Evolutionary conservation across 2,888 invertebrate species (phyloP).

Genomic region (Germaria angustata): DNA sequence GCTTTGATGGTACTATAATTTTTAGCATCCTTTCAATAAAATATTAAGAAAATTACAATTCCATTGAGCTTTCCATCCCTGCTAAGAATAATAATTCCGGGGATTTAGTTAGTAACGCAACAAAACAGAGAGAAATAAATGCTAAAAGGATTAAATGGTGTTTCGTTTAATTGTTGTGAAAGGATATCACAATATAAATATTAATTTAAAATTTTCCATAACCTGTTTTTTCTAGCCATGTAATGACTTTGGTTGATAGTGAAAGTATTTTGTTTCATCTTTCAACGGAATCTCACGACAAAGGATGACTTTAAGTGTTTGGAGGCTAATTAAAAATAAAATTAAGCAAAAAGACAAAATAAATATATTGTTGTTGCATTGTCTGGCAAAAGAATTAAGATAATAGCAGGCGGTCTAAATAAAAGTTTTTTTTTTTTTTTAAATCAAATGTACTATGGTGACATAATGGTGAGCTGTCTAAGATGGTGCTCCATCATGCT

Average conservation of each 20-base stretch:
- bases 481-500: no score
- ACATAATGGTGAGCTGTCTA: no score
- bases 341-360: conserved; percentile 2
- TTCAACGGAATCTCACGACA: background rate
- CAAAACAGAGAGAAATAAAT: background rate
- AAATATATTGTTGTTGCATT: background rate
- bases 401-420: background rate
- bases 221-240: background rate
- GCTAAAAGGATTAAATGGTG: conserved; percentile 42
- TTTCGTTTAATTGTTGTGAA: conserved; percentile 39
- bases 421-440: no score
- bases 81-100: no score
- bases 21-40: no score
- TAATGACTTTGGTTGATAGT: background rate
- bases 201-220: background rate
- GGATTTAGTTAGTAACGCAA: conserved; percentile 33
- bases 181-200: background rate
- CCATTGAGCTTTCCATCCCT: background rate
- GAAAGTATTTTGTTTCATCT: background rate
- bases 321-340: conserved; percentile 27
- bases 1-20: no score
- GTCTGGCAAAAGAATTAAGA: conserved; percentile 25
- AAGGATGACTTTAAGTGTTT: background rate
- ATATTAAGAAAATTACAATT: background rate
- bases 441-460: no score